Base-by-base conservation (phyloP, 2,113 vertebrate species). In the Xiphorhynchus elegans region DNA sequence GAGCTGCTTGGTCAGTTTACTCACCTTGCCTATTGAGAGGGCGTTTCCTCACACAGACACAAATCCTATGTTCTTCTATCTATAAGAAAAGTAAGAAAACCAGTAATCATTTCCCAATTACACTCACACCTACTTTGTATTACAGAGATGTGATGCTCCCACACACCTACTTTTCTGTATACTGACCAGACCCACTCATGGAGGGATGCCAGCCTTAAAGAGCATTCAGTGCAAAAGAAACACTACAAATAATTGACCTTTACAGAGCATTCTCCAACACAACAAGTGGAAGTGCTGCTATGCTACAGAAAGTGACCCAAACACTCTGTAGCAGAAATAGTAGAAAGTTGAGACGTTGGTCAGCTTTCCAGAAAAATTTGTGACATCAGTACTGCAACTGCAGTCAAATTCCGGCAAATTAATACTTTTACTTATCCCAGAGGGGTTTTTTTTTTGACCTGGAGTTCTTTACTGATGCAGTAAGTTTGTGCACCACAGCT, bases 41-140 rank as follows among this genome's bases (percentile, higher is more conserved):
- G 3, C 99, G 98, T 95, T 99, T 99, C 63, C 99, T 99, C 79
- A 99, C 98, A 56, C 99, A 99, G 47, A 99, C 99, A 93, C 99
- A 99, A 96, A 99, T 99, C 93, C 97, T 98, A 17, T 98, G 98
- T 62, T 98, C 96, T 94, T 99, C 98, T 40, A 98, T 97, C 99
- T 99, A 95, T 66, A 95, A 74, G 59, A 55, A 74, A 73, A 60
- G 13, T 16, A 69, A 59, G 29, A 76, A 40, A 81, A 33, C 6
- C 50, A 35, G 37, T 49, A 83, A 44, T 42, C 83, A 74, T 37
- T 78, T 62, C 35, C n/a, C 24, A 39, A 1, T 72, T 82, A 68
- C 20, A 73, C 12, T 21, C 25, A 33, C 21, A 39, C 19, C 9
- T 37, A 46, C 10, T 56, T 14, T 20, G 18, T 46, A 24, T 39